Base-by-base conservation (phyloP, 2,888 invertebrate genomes). In the Cerceris ruficornis region DNA sequence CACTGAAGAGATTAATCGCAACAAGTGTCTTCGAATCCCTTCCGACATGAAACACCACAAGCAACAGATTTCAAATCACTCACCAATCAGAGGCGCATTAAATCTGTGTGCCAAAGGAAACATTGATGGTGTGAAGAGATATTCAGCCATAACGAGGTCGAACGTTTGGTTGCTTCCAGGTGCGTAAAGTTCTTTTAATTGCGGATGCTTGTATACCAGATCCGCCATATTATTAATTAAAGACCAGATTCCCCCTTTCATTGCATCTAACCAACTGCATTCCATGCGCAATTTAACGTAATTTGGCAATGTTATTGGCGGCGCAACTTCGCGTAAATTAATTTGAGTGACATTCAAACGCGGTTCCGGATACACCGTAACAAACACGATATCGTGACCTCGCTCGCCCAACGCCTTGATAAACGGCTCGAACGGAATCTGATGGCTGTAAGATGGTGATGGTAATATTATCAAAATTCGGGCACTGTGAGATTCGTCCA, bases 71-170 rank as follows among this genome's bases (percentile, higher is more conserved):
- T 55, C 6, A 55, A 55, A 7, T 15, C 17, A 9, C 55, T 67
- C 81, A 86, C 88, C 92, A 70, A 95, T 94, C 55, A 94, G 93
- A 5, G 94, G 94, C 41, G 92, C 93, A 46, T 93, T 89, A 85
- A 94, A 95, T 81, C 93, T 93, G 55, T 94, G 93, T 17, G 94
- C 94, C 17, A 94, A 93, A 0, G 93, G 94, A 70, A 93, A 94
- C 52, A 94, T 86, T 0, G 93, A 68, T 0, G 94, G 94, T 6
- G 93, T 55, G 2, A 0, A 91, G 7, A 94, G 92, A n/a, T 93
- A 93, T 88, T 95, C 95, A 4, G 93, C 92, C 52, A 95, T 90
- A 0, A 95, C 93, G 46, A 94, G 86, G 88, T 95, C 95, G 81
- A 95, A 95, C 69, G 92, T 92, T 41, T 93, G 89, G 43, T 93